phyloP scores from a whole-genome alignment of 1,140 invertebrate species.

The Meloidogyne chitwoodi region DNA sequence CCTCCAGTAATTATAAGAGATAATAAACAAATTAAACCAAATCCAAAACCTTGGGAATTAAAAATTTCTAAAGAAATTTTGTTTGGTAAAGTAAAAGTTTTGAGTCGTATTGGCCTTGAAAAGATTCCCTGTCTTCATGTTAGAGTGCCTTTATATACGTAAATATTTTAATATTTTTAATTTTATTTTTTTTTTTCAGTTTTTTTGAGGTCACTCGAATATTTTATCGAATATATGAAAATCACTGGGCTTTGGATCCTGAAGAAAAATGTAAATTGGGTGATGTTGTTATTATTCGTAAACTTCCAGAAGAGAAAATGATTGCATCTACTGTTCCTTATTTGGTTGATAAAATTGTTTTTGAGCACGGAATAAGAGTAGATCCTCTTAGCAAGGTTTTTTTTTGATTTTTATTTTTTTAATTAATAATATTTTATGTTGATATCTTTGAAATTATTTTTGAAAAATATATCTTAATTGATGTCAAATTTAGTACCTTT shows the following conservation, averaged over 20 bases:
- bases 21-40: neutral
- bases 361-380: neutral
- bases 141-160: constrained; percentile 43
- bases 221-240: constrained; percentile 37
- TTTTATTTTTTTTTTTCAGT: constrained; percentile 3
- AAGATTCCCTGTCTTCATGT: constrained; percentile 47
- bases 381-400: neutral
- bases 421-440: too few species aligned
- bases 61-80: constrained; percentile 18
- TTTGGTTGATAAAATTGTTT: constrained; percentile 44
- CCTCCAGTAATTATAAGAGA: neutral
- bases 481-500: too few species aligned
- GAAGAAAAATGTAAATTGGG: constrained; percentile 33
- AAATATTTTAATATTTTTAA: neutral
- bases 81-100: constrained; percentile 48
- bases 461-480: too few species aligned
- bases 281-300: constrained; percentile 48
- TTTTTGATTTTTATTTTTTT: neutral
- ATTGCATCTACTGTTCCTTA: constrained; percentile 41
- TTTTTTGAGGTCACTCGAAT: constrained; percentile 49
- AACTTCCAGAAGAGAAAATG: constrained; percentile 19
- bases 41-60: neutral
- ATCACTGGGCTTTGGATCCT: constrained; percentile 52
- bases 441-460: too few species aligned
- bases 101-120: constrained; percentile 48